Evolutionary conservation across 2,113 vertebrate species (phyloP).

Genomic region (Pleuronectes platessa): DNA sequence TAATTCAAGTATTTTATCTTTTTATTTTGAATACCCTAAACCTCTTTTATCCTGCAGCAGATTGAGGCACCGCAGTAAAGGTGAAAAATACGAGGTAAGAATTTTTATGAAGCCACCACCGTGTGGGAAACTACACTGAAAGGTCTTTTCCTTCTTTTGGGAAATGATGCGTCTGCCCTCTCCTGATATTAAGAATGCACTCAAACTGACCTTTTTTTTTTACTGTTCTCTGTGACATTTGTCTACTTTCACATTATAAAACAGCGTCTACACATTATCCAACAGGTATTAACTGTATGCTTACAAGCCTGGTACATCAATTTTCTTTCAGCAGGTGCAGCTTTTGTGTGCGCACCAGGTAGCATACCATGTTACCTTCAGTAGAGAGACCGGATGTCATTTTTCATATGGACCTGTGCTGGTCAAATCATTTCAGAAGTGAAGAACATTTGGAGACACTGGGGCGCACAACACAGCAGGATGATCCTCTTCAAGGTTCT

Average conservation of each 20-base stretch:
- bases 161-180: not conserved
- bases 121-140: too few species aligned
- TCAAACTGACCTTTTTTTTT: too few species aligned
- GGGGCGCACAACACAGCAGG: conserved; percentile 11
- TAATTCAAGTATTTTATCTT: too few species aligned
- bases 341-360: not conserved
- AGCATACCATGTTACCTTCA: not conserved
- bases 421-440: not conserved
- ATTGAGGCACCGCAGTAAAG: too few species aligned
- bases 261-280: not conserved
- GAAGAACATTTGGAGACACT: conserved; percentile 37
- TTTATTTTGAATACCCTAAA: too few species aligned
- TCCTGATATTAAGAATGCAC: too few species aligned
- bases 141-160: not conserved
- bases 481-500: not conserved
- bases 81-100: too few species aligned
- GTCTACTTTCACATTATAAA: too few species aligned
- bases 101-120: too few species aligned
- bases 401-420: not conserved
- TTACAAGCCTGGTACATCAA: not conserved
- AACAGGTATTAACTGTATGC: not conserved
- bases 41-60: too few species aligned
- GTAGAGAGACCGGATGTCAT: not conserved
- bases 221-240: not conserved
- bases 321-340: not conserved